Conservation (phyloP, 2,113 vertebrate genomes). For the Pelusios castaneus region DNA sequence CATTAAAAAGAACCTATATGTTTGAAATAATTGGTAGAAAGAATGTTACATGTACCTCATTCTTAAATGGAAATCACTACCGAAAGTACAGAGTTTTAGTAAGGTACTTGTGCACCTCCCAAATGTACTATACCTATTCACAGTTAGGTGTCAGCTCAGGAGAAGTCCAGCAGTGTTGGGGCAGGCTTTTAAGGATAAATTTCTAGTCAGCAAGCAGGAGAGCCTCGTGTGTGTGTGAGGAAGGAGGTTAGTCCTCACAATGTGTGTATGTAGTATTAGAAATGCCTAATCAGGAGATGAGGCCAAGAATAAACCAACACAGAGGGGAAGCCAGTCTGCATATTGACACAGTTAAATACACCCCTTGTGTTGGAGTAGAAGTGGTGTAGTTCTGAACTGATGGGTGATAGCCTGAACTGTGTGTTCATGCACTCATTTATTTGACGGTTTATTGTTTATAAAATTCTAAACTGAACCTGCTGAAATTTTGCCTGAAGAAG, state of each 20-base stretch:
- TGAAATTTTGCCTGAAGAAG: not conserved
- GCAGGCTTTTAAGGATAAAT: not conserved
- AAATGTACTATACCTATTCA: not conserved
- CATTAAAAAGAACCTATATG: not conserved
- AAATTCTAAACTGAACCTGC: not conserved
- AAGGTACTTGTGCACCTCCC: not conserved
- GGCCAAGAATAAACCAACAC: not conserved
- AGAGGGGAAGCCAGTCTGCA: not conserved
- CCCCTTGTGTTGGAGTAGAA: fast-evolving
- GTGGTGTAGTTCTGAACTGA: not conserved
- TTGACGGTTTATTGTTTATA: not conserved
- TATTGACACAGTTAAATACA: not conserved
- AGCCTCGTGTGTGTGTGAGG: not conserved
- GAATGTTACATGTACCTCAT: not conserved
- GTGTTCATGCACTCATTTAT: not conserved
- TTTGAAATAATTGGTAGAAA: not conserved
- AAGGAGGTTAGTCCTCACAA: not conserved
- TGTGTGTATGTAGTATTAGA: not conserved
- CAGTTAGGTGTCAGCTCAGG: not conserved
- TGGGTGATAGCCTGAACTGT: fast-evolving
- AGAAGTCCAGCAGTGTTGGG: not conserved
- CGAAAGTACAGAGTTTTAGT: not conserved
- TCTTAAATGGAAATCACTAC: not conserved
- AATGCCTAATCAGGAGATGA: not conserved
- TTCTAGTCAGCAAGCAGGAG: not conserved